Conservation (phyloP, 2,797 vertebrate genomes). For the Diplodus sargus region DNA sequence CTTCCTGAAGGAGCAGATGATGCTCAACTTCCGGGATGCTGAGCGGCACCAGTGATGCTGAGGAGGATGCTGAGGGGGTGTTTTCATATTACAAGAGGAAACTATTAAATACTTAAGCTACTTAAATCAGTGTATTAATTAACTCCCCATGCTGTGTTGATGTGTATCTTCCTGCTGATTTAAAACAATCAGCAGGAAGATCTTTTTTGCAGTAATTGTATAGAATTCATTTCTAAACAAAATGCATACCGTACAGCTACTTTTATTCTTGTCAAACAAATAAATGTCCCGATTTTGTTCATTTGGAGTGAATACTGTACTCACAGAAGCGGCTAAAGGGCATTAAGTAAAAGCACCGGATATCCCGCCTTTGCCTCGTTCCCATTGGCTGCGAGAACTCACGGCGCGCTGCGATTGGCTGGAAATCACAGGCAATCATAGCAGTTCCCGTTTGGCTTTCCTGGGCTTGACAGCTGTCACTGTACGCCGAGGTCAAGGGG, state of each 20-base stretch:
- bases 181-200: slow-evolving; percentile 2
- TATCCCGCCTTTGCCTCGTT: slow-evolving; percentile 65
- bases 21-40: slow-evolving; percentile 80
- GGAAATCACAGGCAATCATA: slow-evolving; percentile 47
- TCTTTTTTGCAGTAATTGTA: background rate
- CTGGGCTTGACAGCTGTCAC: slow-evolving; percentile 77
- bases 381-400: slow-evolving; percentile 58
- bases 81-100: background rate
- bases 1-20: slow-evolving; percentile 72
- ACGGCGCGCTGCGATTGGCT: slow-evolving; percentile 60
- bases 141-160: too few relatives aligned
- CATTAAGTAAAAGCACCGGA: slow-evolving; percentile 54
- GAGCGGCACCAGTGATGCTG: slow-evolving; percentile 65
- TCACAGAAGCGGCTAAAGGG: slow-evolving; percentile 10
- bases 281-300: background rate
- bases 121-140: background rate
- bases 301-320: background rate
- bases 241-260: background rate
- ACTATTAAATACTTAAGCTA: background rate
- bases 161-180: background rate
- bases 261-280: background rate
- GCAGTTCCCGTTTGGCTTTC: slow-evolving; percentile 48
- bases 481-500: slow-evolving; percentile 80
- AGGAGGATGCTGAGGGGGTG: background rate
- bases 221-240: accelerated